Evolutionary conservation across 1,140 invertebrate species (phyloP).

Genomic region (Elymnias hypermnestra): DNA sequence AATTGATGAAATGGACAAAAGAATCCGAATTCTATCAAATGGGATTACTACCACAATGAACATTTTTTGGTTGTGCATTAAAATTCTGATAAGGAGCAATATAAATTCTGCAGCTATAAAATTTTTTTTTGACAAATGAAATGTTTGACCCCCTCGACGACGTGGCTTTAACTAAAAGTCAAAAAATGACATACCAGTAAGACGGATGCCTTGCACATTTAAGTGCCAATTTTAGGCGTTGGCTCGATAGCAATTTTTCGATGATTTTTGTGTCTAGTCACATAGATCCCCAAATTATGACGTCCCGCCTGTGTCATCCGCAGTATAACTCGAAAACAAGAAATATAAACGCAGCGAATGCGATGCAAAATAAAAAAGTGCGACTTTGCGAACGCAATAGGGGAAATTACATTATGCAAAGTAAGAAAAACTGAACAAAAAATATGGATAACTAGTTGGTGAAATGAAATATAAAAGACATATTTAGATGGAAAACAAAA

Average conservation of each 20-base stretch:
- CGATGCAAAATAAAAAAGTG: not conserved
- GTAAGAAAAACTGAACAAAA: too few species aligned
- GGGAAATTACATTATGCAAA: too few species aligned
- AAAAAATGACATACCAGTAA: not conserved
- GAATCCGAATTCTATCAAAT: too few species aligned
- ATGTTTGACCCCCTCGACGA: not conserved
- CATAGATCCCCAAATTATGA: not conserved
- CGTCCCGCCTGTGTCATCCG: not conserved
- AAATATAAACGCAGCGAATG: not conserved
- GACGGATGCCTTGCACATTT: not conserved
- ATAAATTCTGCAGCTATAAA: not conserved
- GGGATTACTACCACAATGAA: too few species aligned
- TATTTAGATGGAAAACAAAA: too few species aligned
- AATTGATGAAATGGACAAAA: too few species aligned
- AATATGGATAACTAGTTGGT: too few species aligned
- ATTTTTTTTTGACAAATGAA: not conserved
- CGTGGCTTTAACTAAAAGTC: not conserved
- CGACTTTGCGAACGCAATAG: too few species aligned
- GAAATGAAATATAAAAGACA: too few species aligned
- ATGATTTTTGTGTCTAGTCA: not conserved
- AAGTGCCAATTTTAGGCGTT: not conserved
- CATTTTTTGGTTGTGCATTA: too few species aligned
- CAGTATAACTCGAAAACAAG: not conserved
- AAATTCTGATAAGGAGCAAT: too few species aligned
- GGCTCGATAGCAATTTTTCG: not conserved